Evolutionary conservation across 2,888 invertebrate genomes (phyloP), one percentile per base, ranked within the genome.

Genomic region (Hedya salicella): DNA sequence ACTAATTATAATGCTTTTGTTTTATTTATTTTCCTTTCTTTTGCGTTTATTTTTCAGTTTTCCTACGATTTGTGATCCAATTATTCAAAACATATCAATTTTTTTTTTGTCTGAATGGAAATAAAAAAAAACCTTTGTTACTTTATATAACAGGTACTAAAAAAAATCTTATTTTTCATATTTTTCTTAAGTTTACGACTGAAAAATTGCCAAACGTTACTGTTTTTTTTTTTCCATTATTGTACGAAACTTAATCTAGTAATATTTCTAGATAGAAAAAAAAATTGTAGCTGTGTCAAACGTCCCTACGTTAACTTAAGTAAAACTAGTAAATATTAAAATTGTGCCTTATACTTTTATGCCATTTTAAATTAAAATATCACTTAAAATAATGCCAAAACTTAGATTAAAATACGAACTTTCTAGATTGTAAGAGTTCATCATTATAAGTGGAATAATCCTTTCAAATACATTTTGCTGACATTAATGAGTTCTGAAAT

Each of bases 301-400:
- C 91, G 91, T 91, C 91, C 91, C 85, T 87, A 83, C 70, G 77
- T 72, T 69, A 73, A 78, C 11, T 78, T 75, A 78, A 82, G 79
- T 85, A 86, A 83, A 76, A 82, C 85, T 85, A 89, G 86, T 82
- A 75, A 84, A 82, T 85, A 87, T 86, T 85, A 82, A 85, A 89
- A 89, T 83, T 81, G 91, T 92, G 91, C 91, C 91, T 92, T 92
- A 92, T 89, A 91, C 85, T 87, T 88, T 88, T 88, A 91, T 75
- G 91, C 91, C 91, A 89, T 90, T 91, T 88, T 87, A 87, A 80
- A 82, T 78, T 86, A 86, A 87, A 87, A 86, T 90, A 90, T 89
- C 86, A 89, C 81, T 80, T 85, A 85, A 82, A 82, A 78, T 85
- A 85, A 84, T 86, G 88, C 89, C 86, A 89, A 84, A 81, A 68